Evolutionary conservation across 2,888 invertebrate genomes (phyloP), one percentile per base, ranked within the genome.

Genomic region (Alsophila aescularia): DNA sequence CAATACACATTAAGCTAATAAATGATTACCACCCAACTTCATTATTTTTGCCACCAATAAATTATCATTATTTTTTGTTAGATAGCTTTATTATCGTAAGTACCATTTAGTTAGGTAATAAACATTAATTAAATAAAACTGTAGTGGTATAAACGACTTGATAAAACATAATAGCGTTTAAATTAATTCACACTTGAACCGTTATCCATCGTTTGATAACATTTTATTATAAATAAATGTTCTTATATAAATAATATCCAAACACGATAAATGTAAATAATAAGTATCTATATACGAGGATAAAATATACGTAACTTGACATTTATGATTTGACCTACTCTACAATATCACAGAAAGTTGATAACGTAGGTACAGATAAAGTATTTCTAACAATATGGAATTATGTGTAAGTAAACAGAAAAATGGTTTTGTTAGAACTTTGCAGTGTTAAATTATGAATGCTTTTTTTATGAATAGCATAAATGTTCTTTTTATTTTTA

Each of bases 101-200:
- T 48, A 42, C 10, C 41, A 42, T 36, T 53, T 24, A 36, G 7
- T 53, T 32, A 36, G 7, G 37, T 48, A 47, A 53, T 53, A 43
- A 53, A 48, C 31, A 45, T 34, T 53, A 12, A 53, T 48, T 37
- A 48, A 50, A 50, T 50, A 27, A 44, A 45, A 21, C 50, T 32
- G 32, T 42, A 47, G 45, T 36, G 15, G 29, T 35, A 36, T 41
- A 56, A 56, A 45, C 13, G 24, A 12, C 32, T 18, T 13, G 44
- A 51, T 44, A 50, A 29, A 12, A 51, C 18, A 24, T 43, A 49
- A 44, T 37, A 27, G 24, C 32, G 37, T 16, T 55, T 44, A 43
- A 54, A 49, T 55, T 41, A 51, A 56, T 51, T 56, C 50, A 41
- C 36, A 13, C 13, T 31, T 27, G 34, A 42, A 49, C n/a, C 32